Evolutionary conservation across 2,113 vertebrate species (phyloP), one percentile per base, ranked within the genome.

Genomic region (Propithecus coquereli): DNA sequence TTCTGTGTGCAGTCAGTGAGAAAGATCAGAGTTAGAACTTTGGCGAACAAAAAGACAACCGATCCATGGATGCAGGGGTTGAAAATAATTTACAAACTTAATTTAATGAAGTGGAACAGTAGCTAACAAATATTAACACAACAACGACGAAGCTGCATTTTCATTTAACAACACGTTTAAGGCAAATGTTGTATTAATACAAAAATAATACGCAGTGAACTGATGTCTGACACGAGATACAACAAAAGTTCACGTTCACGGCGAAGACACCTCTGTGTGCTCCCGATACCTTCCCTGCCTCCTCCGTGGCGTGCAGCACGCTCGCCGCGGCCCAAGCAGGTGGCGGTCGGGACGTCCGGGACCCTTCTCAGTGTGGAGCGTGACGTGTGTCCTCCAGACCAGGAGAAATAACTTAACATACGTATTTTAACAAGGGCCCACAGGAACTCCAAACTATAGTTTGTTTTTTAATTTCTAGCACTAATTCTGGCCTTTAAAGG

Each of bases 81-180:
- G 63, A 85, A 97, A 97, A 97, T 95, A 96, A 96, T 92, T 96
- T 97, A 92, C 65, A 94, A 94, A 95, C 96, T 94, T 94, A 97
- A 97, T 95, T 96, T 97, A 94, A 96, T 93, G 93, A 95, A 91
- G 47, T 94, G n/a, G 34, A 77, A 96, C 37, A 96, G 74, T 87
- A 80, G 76, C 66, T 92, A 93, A 84, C 59, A 96, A 63, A 84
- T 86, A 95, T 91, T 79, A 95, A 85, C 89, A 94, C 91, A 97
- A 87, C 37, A 90, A 94, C 80, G 95, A 92, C 22, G 27, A 83
- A 89, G 30, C 27, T 90, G n/a, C 63, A 89, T 89, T 91, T 80
- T 63, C 77, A 94, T 52, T 77, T 88, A 73, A 94, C 54, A 97
- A 92, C 54, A 94, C 79, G 91, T 81, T 91, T 96, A 96, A 96